phyloP scores from a whole-genome alignment of 1,140 invertebrate genomes.

The Ditylenchus dipsaci region DNA sequence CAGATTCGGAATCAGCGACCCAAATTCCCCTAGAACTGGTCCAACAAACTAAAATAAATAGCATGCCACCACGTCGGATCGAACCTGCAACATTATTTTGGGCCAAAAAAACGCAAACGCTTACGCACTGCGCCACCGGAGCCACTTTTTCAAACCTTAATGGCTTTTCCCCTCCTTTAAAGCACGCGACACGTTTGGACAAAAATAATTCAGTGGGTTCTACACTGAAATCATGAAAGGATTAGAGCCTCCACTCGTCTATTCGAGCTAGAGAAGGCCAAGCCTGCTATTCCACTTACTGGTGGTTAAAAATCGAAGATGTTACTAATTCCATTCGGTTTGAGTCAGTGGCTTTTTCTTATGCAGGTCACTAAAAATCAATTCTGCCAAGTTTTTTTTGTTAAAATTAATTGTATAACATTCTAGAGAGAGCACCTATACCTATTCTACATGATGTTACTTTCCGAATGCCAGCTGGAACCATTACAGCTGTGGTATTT shows the following conservation, averaged over 20 bases:
- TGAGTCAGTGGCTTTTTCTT: constrained; percentile 63
- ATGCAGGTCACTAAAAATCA: constrained; percentile 58
- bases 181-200: too few relatives aligned
- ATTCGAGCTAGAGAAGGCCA: constrained; percentile 80
- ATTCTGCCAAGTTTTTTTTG: background rate
- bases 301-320: constrained; percentile 61
- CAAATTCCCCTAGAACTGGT: too few relatives aligned
- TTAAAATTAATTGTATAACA: too few relatives aligned
- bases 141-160: too few relatives aligned
- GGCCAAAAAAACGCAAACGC: too few relatives aligned
- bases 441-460: constrained; percentile 49
- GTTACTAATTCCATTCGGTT: constrained; percentile 63
- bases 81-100: too few relatives aligned
- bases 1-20: too few relatives aligned
- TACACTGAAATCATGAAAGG: constrained; percentile 89
- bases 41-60: too few relatives aligned
- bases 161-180: too few relatives aligned
- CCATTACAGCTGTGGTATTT: constrained; percentile 60
- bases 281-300: constrained; percentile 67
- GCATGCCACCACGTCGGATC: too few relatives aligned
- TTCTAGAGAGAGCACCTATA: too few relatives aligned
- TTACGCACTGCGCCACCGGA: too few relatives aligned
- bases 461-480: constrained; percentile 58
- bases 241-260: constrained; percentile 80
- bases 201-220: constrained; percentile 66